These are phyloP conservation scores for Holotrichia oblita DNA, from an alignment of 1,140 invertebrate genomes.

Conservation along the genomic window DNA sequence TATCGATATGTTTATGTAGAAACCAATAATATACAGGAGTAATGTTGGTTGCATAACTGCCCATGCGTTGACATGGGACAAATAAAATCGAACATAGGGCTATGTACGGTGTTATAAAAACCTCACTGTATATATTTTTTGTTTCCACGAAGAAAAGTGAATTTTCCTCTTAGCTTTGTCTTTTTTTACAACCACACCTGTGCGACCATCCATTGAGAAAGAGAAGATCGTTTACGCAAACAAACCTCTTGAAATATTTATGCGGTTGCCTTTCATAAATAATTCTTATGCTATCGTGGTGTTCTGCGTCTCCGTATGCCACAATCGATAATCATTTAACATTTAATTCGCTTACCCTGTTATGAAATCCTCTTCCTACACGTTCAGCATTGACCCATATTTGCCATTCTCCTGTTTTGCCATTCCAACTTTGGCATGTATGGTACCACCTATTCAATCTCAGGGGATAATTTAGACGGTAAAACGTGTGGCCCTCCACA, in stretches of 20 bases:
- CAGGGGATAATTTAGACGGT: constrained; percentile 82
- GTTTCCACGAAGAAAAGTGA: background rate
- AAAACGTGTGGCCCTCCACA: constrained; percentile 82
- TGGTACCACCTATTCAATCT: constrained; percentile 85
- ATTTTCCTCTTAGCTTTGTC: background rate
- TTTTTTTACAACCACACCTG: background rate
- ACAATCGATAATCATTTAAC: constrained; percentile 25
- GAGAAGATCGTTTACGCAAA: constrained; percentile 13
- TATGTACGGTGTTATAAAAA: no score
- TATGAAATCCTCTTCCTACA: constrained; percentile 83
- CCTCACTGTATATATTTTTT: no score
- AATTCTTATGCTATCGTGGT: background rate
- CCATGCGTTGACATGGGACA: no score
- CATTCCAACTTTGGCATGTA: constrained; percentile 86
- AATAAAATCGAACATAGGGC: no score
- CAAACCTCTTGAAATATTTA: constrained; percentile 17
- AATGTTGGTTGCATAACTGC: no score
- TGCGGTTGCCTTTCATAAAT: constrained; percentile 4
- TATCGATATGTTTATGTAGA: no score
- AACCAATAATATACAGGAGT: no score
- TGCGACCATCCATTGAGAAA: background rate
- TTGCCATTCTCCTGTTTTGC: constrained; percentile 86
- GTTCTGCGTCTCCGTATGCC: background rate
- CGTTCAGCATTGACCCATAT: constrained; percentile 85
- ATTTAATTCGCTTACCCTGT: constrained; percentile 71